Conservation (phyloP, 2,113 vertebrate genomes). For the Patagioenas fasciata region DNA sequence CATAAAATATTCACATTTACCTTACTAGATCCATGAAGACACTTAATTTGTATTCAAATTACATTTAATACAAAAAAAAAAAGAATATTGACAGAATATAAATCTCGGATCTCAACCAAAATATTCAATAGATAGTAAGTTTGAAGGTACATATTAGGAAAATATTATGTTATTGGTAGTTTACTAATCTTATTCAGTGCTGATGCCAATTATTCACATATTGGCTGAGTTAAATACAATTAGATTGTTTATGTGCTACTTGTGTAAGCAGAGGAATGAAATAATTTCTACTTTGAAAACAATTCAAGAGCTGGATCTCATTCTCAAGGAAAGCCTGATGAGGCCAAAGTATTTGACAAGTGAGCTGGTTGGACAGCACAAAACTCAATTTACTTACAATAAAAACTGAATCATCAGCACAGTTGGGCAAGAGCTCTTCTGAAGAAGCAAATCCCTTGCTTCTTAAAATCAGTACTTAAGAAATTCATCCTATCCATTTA, state of each 20-base stretch:
- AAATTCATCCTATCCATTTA: not conserved
- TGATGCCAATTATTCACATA: not conserved
- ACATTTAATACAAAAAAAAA: not conserved
- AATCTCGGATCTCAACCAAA: not conserved
- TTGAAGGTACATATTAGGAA: not conserved
- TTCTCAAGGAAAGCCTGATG: not conserved
- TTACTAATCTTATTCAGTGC: not conserved
- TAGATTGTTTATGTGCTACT: not conserved
- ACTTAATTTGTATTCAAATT: not conserved
- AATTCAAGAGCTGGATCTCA: not conserved
- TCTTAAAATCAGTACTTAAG: not conserved
- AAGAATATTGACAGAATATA: not conserved
- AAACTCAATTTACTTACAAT: not conserved
- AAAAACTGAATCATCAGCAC: not conserved
- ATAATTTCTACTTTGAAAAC: not conserved
- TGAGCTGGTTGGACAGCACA: not conserved
- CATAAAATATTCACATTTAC: not conserved
- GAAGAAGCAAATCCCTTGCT: not conserved
- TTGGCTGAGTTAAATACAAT: not conserved
- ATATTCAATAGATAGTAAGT: not conserved
- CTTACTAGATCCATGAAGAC: not conserved
- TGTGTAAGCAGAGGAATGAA: not conserved
- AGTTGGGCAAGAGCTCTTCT: not conserved
- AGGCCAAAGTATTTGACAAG: not conserved
- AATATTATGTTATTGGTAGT: not conserved